Percentiles rank a stretch among this genome's conserved stretches.
phyloP scores from a whole-genome alignment of 1,140 invertebrate genomes.

The Bombus breviceps region DNA sequence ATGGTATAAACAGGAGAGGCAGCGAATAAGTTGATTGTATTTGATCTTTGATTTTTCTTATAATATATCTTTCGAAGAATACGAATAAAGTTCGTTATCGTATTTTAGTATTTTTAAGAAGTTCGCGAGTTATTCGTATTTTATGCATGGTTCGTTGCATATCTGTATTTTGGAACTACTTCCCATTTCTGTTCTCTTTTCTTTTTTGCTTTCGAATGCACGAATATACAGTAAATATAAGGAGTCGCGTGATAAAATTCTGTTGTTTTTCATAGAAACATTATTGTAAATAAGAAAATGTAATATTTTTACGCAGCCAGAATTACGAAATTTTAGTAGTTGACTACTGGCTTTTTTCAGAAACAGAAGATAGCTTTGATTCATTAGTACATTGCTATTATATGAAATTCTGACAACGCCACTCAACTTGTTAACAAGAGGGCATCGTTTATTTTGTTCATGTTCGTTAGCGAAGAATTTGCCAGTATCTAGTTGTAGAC shows the following conservation, averaged over 20 bases:
- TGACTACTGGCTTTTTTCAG: background rate
- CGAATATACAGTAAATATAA: background rate
- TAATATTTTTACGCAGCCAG: too few species aligned
- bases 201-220: background rate
- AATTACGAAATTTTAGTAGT: background rate
- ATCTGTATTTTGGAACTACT: too few species aligned
- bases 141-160: background rate
- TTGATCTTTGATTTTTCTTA: too few species aligned
- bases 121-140: background rate
- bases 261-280: background rate
- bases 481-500: background rate
- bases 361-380: background rate
- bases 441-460: background rate
- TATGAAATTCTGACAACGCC: background rate
- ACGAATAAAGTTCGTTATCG: background rate
- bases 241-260: background rate
- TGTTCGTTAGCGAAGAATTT: background rate
- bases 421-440: background rate
- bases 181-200: background rate
- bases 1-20: background rate
- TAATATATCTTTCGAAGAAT: background rate
- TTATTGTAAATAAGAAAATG: background rate
- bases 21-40: background rate
- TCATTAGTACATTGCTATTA: background rate
- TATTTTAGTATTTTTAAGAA: background rate